phyloP scores from a whole-genome alignment of 2,888 invertebrate genomes.

The Zaprionus lineosus region DNA sequence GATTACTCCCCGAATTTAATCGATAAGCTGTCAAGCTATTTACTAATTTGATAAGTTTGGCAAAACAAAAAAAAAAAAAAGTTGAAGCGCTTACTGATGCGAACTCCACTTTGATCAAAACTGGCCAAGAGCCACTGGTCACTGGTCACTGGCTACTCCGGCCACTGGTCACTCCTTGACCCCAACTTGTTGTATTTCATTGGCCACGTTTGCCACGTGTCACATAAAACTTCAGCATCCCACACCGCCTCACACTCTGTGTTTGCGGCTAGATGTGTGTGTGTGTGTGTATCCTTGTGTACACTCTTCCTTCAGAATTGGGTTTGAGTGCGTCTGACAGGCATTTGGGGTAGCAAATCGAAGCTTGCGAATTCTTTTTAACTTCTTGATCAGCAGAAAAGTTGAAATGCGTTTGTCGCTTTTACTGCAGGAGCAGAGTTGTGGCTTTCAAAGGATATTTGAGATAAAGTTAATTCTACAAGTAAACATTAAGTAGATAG shows the following conservation, averaged over 20 bases:
- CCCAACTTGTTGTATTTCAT: conserved; percentile 33
- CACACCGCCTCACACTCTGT: conserved; percentile 5
- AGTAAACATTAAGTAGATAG: no score
- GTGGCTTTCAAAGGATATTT: no score
- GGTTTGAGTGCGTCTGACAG: no score
- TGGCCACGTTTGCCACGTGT: conserved; percentile 51
- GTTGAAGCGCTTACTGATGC: conserved; percentile 26
- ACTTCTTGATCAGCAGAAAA: no score
- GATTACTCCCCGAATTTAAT: conserved; percentile 62
- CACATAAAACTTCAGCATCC: conserved; percentile 43
- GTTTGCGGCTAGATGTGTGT: not conserved
- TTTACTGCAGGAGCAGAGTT: no score
- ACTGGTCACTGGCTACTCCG: no score
- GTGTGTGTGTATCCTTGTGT: not conserved
- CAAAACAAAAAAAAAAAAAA: conserved; percentile 18
- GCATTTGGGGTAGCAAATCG: no score
- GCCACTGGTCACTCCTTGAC: conserved; percentile 8
- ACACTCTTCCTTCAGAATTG: not conserved
- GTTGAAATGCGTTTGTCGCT: no score
- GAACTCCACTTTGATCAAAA: conserved; percentile 3
- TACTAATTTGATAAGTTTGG: conserved; percentile 67
- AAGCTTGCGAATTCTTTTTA: no score
- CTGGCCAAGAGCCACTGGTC: no score
- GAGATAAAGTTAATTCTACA: no score
- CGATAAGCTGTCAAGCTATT: conserved; percentile 56